Base-by-base conservation (phyloP, 1,140 invertebrate species). In the Dermatophagoides farinae region DNA sequence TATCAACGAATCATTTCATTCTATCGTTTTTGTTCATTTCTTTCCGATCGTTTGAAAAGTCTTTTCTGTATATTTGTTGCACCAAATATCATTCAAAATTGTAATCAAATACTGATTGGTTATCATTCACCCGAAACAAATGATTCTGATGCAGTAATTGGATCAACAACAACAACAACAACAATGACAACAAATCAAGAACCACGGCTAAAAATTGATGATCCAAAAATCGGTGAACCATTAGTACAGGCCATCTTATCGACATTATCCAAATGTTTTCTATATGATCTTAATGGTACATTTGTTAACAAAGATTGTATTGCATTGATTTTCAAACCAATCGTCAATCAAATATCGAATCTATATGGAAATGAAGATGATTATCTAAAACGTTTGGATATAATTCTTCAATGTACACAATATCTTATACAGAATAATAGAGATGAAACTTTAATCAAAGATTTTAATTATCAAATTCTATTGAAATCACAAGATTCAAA, bases 341-440 rank as follows among this genome's bases (percentile, higher is more conserved):
- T 96, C 2, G 83, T 92, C 0, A 84, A 92, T 73, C 88, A 92
- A 70, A 74, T 88, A 47, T 88, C 91, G 69, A 92, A 92, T 69
- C 76, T 75, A 0, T 65, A 85, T 25, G 80, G 78, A 38, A 79
- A 75, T n/a, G 76, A 75, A 63, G 75, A 76, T 20, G 68, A 66
- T 38, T 81, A 81, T 67, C 75, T 80, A 61, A 69, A 72, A 1
- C 74, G 84, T 47, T 84, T 0, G 86, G 85, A 68, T 77, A 92
- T 53, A 80, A 82, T 12, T 80, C 86, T 62, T 82, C 93, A 64
- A 82, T 83, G 14, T 78, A 82, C n/a, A 82, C 84, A 0, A 79
- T 79, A 16, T 79, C 79, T 9, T 18, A 60, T 63, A 18, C 37
- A 55, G 22, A 20, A 46, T 18, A 49, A 61, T 25, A 54, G 60